phyloP scores from a whole-genome alignment of 2,113 vertebrate genomes.

The Cyanoderma ruficeps region DNA sequence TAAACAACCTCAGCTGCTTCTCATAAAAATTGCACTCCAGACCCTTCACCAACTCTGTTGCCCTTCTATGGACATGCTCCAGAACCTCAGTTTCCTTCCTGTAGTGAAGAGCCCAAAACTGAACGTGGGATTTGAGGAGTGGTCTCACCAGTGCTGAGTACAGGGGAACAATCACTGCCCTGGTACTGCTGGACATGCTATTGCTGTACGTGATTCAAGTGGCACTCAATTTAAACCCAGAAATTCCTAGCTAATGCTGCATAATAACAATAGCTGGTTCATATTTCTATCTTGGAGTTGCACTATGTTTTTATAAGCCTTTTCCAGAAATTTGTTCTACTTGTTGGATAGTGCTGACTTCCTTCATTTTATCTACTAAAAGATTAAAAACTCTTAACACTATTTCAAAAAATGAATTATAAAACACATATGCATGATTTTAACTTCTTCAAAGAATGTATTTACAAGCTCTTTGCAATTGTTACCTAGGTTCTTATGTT shows the following conservation, averaged over 20 bases:
- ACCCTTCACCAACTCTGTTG: rapidly evolving
- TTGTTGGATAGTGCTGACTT: neutral
- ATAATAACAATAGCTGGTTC: neutral
- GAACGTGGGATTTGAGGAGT: neutral
- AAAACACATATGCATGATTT: neutral
- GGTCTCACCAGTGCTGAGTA: rapidly evolving
- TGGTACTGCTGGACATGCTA: neutral
- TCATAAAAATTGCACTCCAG: neutral
- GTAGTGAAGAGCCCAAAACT: neutral
- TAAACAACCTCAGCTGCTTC: neutral
- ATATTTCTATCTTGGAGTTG: neutral
- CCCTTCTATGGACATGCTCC: neutral
- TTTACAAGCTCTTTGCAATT: neutral
- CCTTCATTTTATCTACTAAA: neutral
- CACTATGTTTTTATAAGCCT: neutral
- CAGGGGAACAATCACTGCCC: rapidly evolving
- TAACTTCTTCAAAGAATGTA: neutral
- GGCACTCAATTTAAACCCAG: neutral
- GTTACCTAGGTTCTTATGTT: neutral
- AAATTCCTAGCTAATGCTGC: neutral
- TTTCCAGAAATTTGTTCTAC: neutral
- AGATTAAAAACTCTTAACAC: neutral
- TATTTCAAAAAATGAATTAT: neutral
- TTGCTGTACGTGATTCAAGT: neutral
- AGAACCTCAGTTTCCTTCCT: neutral